Percentiles rank a stretch among this genome's conserved stretches.
phyloP scores from a whole-genome alignment of 2,888 invertebrate genomes.

The Temnothorax rugatulus region DNA sequence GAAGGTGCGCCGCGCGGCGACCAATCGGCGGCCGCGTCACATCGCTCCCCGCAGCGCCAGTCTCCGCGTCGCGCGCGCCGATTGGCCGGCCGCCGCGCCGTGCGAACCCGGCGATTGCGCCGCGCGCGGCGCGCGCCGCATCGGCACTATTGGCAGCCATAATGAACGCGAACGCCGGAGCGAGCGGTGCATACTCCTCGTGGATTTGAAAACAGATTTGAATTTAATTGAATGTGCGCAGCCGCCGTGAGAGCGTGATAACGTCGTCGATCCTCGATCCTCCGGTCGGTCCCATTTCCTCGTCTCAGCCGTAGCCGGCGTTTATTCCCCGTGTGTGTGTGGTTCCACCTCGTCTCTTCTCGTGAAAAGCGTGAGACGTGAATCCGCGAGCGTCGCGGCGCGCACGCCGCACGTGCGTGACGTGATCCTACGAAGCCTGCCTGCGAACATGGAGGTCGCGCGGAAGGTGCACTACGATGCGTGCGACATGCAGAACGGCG shows the following conservation, averaged over 20 bases:
- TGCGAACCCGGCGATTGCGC: constrained; percentile 15
- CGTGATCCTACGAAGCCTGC: background rate
- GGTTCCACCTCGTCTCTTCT: no score
- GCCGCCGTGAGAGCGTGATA: background rate
- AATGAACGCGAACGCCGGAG: constrained; percentile 80
- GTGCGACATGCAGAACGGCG: constrained; percentile 86
- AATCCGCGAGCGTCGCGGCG: background rate
- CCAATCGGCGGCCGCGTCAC: constrained; percentile 73
- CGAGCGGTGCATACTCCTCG: constrained; percentile 49
- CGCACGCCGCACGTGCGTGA: constrained; percentile 7
- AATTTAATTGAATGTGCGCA: constrained; percentile 70
- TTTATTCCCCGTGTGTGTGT: no score
- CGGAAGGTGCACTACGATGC: constrained; percentile 84
- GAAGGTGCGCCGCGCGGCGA: constrained; percentile 58
- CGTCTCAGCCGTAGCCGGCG: no score
- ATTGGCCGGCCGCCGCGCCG: constrained; percentile 31
- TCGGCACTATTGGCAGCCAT: constrained; percentile 77
- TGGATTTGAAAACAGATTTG: constrained; percentile 71
- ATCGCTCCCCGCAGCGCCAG: background rate
- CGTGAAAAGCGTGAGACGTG: no score
- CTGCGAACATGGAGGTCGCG: constrained; percentile 81
- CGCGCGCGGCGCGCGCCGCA: constrained; percentile 63
- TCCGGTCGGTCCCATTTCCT: no score
- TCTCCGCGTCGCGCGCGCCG: background rate
- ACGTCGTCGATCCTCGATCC: background rate